Evolutionary conservation across 2,888 invertebrate genomes (phyloP).

Genomic region (Eupsilia transversa): DNA sequence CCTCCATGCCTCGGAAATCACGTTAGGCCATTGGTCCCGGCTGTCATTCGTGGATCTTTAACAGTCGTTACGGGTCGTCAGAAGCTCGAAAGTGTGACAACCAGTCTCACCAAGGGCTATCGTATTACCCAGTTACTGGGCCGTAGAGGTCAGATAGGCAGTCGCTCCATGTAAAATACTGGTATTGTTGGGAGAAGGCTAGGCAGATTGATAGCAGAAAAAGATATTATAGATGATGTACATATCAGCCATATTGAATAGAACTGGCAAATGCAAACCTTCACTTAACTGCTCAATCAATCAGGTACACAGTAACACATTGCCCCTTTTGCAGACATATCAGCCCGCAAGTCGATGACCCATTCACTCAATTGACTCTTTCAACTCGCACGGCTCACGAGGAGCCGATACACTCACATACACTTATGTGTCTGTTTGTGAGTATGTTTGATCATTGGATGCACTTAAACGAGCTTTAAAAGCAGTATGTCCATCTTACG

Average conservation of each 20-base stretch:
- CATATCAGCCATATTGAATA: not conserved
- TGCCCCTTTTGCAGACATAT: conserved; percentile 27
- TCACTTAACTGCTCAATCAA: conserved; percentile 3
- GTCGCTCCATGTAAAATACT: too few species aligned
- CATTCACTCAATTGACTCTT: conserved; percentile 56
- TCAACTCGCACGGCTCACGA: conserved; percentile 36
- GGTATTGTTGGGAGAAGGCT: too few species aligned
- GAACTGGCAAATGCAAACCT: not conserved
- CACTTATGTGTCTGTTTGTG: conserved; percentile 37
- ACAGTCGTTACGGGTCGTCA: too few species aligned
- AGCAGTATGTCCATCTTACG: not conserved
- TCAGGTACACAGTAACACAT: conserved; percentile 7
- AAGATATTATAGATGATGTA: not conserved
- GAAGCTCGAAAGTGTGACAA: too few species aligned
- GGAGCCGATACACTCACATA: conserved; percentile 26
- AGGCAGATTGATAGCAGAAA: too few species aligned
- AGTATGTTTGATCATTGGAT: conserved; percentile 33
- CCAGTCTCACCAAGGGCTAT: too few species aligned
- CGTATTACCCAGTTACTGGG: too few species aligned
- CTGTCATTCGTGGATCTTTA: too few species aligned
- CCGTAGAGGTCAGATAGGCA: too few species aligned
- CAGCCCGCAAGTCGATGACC: conserved; percentile 55
- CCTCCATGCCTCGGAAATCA: too few species aligned
- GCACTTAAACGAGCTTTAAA: conserved; percentile 39
- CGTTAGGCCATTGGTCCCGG: too few species aligned